Evolutionary conservation across 2,888 invertebrate genomes (phyloP), one percentile per base, ranked within the genome.

Genomic region (Ornithoptera priamus): DNA sequence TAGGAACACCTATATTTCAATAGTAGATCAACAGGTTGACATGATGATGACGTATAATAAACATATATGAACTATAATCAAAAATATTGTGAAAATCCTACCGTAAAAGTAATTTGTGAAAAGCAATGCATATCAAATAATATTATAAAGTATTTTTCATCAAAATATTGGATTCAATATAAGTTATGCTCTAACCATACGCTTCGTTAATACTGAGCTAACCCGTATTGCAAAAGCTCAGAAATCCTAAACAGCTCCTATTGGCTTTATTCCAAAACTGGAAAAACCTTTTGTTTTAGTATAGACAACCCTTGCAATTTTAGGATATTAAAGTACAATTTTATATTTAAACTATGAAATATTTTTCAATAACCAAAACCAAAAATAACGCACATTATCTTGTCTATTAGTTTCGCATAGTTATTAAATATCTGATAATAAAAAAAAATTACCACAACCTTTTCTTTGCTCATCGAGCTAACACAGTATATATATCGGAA

Each of bases 191-290:
- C 39, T 6, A 50, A 50, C 63, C 24, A 50, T 17, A 65, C 65
- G 65, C 58, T 65, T 65, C 65, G 46, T 65, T 65, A 59, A 65
- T 46, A 58, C 58, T 46, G 58, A 59, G 22, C 65, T 59, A 42
- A 59, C 58, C 57, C 39, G 24, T 59, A 65, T 65, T 58, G 65
- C 10, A 58, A 65, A 46, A 20, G 58, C 58, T 65, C 39, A 42
- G 39, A 65, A 59, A 65, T 65, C 65, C 58, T 42, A 58, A 58
- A 65, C 58, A 65, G 59, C 39, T 65, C 46, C 22, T 17, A 18
- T 65, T 65, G 65, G 58, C 65, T n/a, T 65, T 59, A 58, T 42
- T 65, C 58, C 65, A 65, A 65, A 39, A 58, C 46, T 46, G 46
- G 22, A 65, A 58, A 65, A 46, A 65, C 65, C 53, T 22, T 39